Conservation (phyloP, 2,113 vertebrate species). For the Canis aureus region DNA sequence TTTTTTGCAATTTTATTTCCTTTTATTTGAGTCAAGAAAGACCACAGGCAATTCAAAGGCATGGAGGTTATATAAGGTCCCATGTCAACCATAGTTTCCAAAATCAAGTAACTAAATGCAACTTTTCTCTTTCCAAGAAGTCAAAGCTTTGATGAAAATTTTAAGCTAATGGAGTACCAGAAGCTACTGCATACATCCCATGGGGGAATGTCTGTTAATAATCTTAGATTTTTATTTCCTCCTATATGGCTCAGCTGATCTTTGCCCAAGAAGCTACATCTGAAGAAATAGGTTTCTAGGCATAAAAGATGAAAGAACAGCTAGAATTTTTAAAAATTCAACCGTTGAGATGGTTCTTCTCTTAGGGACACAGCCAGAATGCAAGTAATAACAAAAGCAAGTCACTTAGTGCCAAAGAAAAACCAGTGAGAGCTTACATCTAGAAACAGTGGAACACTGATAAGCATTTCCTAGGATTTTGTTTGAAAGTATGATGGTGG, state of each 20-base stretch:
- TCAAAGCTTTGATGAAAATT: background rate
- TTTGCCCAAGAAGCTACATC: background rate
- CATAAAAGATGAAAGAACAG: background rate
- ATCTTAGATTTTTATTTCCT: background rate
- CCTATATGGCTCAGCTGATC: background rate
- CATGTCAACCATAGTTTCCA: background rate
- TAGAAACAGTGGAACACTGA: accelerated
- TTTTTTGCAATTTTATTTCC: background rate
- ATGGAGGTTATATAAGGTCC: background rate
- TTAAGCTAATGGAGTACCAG: background rate
- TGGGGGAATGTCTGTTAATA: background rate
- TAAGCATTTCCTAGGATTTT: background rate
- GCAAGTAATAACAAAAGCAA: background rate
- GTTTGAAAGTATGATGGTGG: background rate
- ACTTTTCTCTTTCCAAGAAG: background rate
- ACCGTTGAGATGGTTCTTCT: background rate
- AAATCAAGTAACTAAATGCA: background rate
- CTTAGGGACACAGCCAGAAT: background rate
- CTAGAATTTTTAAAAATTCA: background rate
- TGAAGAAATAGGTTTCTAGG: background rate
- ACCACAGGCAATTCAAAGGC: background rate
- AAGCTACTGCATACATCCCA: background rate
- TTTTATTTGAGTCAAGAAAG: background rate
- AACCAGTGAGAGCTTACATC: background rate
- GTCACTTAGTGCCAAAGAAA: background rate